Conservation (phyloP, 2,797 vertebrate genomes). For the Rhinichthys osculus region DNA sequence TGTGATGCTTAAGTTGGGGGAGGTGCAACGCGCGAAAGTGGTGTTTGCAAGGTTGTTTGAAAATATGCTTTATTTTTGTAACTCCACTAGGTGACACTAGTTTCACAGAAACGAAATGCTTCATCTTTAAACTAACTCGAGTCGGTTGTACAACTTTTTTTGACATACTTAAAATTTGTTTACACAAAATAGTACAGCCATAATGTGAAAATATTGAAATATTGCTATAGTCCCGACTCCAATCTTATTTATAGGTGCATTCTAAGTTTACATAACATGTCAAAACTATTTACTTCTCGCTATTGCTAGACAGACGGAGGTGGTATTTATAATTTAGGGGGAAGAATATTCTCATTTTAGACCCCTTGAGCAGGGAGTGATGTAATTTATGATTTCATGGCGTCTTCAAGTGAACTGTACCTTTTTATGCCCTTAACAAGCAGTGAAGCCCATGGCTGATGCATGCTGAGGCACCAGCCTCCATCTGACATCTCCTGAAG, state of each 20-base stretch:
- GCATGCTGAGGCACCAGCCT: constrained; percentile 97
- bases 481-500: constrained; percentile 94
- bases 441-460: constrained; percentile 97
- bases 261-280: not conserved
- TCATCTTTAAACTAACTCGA: no score
- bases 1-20: no score
- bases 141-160: no score
- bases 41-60: no score
- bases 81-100: no score
- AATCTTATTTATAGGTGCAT: not conserved
- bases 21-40: no score
- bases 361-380: not conserved
- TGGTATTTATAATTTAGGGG: not conserved
- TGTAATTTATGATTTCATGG: not conserved
- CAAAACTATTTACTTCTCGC: not conserved
- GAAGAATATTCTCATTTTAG: not conserved
- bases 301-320: not conserved
- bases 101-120: no score
- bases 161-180: not conserved
- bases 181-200: not conserved
- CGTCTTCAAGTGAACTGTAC: constrained; percentile 61
- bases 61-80: no score
- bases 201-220: not conserved
- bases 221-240: not conserved
- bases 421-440: constrained; percentile 92